phyloP scores from a whole-genome alignment of 23 tunicate species.

The Clavelina lepadiformis region DNA sequence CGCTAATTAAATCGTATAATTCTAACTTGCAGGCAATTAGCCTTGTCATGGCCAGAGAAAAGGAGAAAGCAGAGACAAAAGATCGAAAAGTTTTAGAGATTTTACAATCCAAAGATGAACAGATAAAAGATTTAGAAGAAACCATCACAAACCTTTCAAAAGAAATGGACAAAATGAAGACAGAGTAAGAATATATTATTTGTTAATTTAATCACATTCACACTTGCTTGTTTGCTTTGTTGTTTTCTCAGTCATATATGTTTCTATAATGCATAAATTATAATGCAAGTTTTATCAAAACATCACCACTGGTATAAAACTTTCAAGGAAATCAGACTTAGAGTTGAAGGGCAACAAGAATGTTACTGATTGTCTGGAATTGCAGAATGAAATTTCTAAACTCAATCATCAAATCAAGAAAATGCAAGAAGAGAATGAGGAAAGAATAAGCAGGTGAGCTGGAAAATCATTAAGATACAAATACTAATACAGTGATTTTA shows the following conservation, averaged over 20 bases:
- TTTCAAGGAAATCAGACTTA: too few species aligned
- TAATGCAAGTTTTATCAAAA: too few species aligned
- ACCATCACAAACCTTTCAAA: constrained; percentile 38
- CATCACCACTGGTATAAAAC: too few species aligned
- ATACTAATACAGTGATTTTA: too few species aligned
- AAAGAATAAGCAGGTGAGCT: not conserved
- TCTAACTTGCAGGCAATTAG: constrained; percentile 86
- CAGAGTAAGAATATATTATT: too few species aligned
- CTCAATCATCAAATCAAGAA: constrained; percentile 2
- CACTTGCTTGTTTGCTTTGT: too few species aligned
- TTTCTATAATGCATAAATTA: too few species aligned
- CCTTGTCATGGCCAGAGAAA: constrained; percentile 73
- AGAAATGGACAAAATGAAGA: too few species aligned
- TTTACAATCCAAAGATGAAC: constrained; percentile 81
- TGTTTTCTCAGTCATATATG: too few species aligned
- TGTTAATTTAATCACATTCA: too few species aligned
- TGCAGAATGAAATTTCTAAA: constrained; percentile 19
- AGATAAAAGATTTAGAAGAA: constrained; percentile 57
- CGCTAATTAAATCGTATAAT: too few species aligned
- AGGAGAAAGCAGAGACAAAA: constrained; percentile 71
- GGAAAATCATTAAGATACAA: too few species aligned
- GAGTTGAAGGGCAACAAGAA: constrained; percentile 8
- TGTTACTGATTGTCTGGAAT: not conserved
- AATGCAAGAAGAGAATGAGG: not conserved
- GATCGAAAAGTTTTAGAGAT: constrained; percentile 87